Percentiles rank a stretch among this genome's conserved stretches.
Conservation (phyloP, 2,888 invertebrate species). For the Beris morrisii region DNA sequence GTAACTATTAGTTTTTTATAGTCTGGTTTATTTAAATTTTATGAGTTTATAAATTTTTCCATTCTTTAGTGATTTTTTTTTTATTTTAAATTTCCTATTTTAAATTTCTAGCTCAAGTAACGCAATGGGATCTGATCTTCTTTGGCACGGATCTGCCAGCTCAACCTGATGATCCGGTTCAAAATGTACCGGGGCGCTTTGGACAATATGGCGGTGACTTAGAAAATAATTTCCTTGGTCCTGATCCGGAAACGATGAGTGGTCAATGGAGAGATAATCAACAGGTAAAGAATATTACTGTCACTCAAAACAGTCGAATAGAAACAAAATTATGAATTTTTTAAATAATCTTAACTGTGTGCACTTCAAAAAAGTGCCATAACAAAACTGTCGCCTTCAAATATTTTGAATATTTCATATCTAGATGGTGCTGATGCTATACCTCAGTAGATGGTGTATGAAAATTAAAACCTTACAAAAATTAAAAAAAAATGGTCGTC, state of each 20-base stretch:
- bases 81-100: constrained; percentile 3
- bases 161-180: constrained; percentile 57
- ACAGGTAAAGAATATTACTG: constrained; percentile 57
- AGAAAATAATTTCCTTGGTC: constrained; percentile 63
- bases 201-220: constrained; percentile 58
- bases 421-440: too few relatives aligned
- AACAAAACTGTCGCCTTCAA: too few relatives aligned
- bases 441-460: too few relatives aligned
- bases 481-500: too few relatives aligned
- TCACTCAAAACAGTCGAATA: background rate
- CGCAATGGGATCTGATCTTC: constrained; percentile 80
- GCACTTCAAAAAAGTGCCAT: too few relatives aligned
- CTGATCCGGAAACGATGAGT: constrained; percentile 60
- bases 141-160: constrained; percentile 74
- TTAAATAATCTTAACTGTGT: too few relatives aligned
- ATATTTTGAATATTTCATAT: too few relatives aligned
- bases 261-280: constrained; percentile 66
- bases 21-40: constrained; percentile 19
- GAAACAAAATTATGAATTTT: too few relatives aligned
- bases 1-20: too few relatives aligned
- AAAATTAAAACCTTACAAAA: too few relatives aligned
- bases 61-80: background rate
- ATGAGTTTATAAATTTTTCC: constrained; percentile 39
- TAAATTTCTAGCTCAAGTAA: constrained; percentile 60
- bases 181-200: constrained; percentile 47